Percentiles rank a stretch among this genome's conserved stretches.
phyloP scores from a whole-genome alignment of 2,113 vertebrate genomes.

The Felis chaus region DNA sequence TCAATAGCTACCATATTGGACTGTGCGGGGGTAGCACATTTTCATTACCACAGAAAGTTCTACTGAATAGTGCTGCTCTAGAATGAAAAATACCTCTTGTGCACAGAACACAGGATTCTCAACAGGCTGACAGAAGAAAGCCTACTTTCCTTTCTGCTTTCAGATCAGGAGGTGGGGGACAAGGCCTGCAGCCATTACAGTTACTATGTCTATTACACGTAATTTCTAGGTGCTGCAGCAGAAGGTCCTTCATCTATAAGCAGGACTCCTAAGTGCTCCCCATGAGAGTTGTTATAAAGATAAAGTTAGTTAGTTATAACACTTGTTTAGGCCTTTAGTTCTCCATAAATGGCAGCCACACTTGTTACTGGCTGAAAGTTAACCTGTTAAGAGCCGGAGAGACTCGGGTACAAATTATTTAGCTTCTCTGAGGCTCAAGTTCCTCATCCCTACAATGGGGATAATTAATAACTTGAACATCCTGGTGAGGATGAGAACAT shows the following conservation, averaged over 20 bases:
- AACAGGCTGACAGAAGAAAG: neutral
- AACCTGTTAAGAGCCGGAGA: neutral
- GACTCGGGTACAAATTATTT: neutral
- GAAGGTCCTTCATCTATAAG: neutral
- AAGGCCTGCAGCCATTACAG: rapidly evolving
- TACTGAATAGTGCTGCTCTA: neutral
- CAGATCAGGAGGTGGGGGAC: neutral
- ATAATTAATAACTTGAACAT: neutral
- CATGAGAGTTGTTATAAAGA: neutral
- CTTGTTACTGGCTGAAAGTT: neutral
- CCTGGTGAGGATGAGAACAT: neutral
- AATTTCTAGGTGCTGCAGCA: too few species aligned
- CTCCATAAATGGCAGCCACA: neutral
- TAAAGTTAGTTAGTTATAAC: neutral
- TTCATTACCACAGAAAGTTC: neutral
- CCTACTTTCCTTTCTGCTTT: neutral
- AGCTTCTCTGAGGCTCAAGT: neutral
- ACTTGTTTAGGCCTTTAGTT: neutral
- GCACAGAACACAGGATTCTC: neutral
- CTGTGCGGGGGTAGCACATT: rapidly evolving
- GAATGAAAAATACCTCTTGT: neutral
- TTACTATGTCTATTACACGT: neutral
- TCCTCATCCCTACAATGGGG: neutral
- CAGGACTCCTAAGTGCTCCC: neutral
- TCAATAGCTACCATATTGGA: neutral